A percentile compares a stretch with the other conserved stretches of the same genome.
These are phyloP conservation scores for Adelges cooleyi DNA, from an alignment of 1,140 invertebrate genomes.

Conservation along the genomic window DNA sequence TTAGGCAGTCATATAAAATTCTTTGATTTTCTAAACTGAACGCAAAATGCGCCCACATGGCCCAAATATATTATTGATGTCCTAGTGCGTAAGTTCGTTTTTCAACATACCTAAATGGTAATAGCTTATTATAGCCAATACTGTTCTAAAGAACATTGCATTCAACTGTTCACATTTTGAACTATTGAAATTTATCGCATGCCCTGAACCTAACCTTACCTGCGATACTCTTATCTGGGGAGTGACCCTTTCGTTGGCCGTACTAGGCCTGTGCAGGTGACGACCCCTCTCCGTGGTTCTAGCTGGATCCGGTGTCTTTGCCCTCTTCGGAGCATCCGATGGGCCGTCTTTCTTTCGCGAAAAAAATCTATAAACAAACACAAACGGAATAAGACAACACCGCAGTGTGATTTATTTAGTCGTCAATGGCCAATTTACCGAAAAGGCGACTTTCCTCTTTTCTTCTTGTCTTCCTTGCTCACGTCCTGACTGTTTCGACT, in stretches of 20 bases:
- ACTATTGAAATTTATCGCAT: too few species aligned
- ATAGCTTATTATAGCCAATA: too few species aligned
- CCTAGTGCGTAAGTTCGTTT: too few species aligned
- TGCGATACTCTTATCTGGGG: conserved; percentile 40
- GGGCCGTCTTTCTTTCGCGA: conserved; percentile 58
- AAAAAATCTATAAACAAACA: conserved; percentile 52
- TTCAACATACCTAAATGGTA: too few species aligned
- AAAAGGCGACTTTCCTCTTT: conserved; percentile 77
- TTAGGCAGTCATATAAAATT: too few species aligned
- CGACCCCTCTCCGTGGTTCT: conserved; percentile 29
- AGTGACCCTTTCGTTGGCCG: conserved; percentile 9
- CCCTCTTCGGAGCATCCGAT: conserved; percentile 50
- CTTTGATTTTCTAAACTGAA: too few species aligned
- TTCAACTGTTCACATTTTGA: too few species aligned
- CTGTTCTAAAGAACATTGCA: too few species aligned
- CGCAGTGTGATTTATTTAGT: neutral
- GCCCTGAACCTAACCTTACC: conserved; percentile 34
- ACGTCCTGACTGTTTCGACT: conserved; percentile 37
- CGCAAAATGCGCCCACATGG: too few species aligned
- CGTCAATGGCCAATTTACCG: conserved; percentile 44
- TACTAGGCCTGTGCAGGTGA: conserved; percentile 17
- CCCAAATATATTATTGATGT: too few species aligned
- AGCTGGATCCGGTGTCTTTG: conserved; percentile 56
- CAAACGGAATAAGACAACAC: too few species aligned
- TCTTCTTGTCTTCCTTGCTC: conserved; percentile 64